phyloP scores from a whole-genome alignment of 2,113 vertebrate genomes.

The Grantiella picta region DNA sequence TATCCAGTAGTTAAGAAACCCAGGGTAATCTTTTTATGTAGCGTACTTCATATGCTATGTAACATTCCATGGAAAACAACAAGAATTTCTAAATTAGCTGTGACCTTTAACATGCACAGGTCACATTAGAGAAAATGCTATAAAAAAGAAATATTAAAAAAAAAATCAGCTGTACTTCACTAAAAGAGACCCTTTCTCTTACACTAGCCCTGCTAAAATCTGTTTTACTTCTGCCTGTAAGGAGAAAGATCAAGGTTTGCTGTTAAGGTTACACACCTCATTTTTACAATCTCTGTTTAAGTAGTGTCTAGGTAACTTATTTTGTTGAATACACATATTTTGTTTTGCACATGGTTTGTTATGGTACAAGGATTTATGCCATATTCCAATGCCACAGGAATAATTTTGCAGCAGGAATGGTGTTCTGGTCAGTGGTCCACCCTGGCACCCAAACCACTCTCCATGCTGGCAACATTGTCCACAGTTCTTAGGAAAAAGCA shows the following conservation, averaged over 20 bases:
- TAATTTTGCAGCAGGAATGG: background rate
- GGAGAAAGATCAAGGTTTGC: background rate
- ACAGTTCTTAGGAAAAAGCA: background rate
- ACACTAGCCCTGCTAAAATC: background rate
- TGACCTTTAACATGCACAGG: background rate
- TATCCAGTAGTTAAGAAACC: conserved; percentile 19
- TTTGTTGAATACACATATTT: background rate
- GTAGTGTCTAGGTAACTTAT: background rate
- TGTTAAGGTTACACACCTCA: background rate
- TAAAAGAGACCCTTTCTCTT: background rate
- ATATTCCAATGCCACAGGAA: background rate
- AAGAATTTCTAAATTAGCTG: background rate
- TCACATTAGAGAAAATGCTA: background rate
- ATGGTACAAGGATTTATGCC: background rate
- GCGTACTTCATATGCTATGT: background rate
- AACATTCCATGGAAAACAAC: conserved; percentile 5
- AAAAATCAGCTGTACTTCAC: background rate
- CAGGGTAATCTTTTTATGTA: conserved; percentile 37
- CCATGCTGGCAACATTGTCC: background rate
- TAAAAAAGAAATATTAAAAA: background rate
- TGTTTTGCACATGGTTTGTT: background rate
- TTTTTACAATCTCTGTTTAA: background rate
- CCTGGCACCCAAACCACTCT: background rate
- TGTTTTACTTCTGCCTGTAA: background rate
- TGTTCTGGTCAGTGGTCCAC: background rate